phyloP scores from a whole-genome alignment of 2,797 vertebrate species.

The Sardinella longiceps region DNA sequence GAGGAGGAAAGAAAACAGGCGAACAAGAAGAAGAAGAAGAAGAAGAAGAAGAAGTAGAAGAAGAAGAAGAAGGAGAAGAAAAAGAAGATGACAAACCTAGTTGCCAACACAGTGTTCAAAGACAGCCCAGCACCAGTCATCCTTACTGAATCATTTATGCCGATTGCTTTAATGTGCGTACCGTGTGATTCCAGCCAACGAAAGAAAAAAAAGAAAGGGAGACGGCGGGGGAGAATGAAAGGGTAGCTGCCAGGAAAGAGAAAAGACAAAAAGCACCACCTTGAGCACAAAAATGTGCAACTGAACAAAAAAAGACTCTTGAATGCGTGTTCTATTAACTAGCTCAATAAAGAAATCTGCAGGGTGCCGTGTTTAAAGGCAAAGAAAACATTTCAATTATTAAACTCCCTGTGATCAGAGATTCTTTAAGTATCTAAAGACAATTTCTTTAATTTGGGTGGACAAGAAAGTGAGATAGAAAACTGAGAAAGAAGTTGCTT shows the following conservation, averaged over 20 bases:
- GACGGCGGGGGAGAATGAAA: constrained; percentile 11
- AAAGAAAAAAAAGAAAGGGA: background rate
- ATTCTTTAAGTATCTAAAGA: background rate
- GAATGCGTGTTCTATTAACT: constrained; percentile 29
- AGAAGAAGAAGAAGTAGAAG: background rate
- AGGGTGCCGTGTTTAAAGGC: constrained; percentile 45
- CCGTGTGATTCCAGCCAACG: constrained; percentile 27
- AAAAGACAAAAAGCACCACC: constrained; percentile 35
- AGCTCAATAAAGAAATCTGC: constrained; percentile 32
- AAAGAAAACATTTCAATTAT: constrained; percentile 48
- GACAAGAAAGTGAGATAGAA: constrained; percentile 31
- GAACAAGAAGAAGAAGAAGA: constrained; percentile 22
- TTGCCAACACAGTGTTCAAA: constrained; percentile 55
- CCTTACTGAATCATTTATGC: constrained; percentile 58
- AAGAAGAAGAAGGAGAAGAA: background rate
- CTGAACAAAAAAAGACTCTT: constrained; percentile 39
- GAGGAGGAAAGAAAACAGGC: background rate
- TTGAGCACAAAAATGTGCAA: constrained; percentile 31
- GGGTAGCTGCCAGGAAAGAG: background rate
- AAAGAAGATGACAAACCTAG: constrained; percentile 50
- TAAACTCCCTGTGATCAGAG: constrained; percentile 25
- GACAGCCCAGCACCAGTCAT: constrained; percentile 50
- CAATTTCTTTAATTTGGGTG: constrained; percentile 28
- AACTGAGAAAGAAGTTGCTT: constrained; percentile 8
- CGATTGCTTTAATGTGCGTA: constrained; percentile 62